Conservation (phyloP, 2,113 vertebrate genomes). For the Bufo bufo region DNA sequence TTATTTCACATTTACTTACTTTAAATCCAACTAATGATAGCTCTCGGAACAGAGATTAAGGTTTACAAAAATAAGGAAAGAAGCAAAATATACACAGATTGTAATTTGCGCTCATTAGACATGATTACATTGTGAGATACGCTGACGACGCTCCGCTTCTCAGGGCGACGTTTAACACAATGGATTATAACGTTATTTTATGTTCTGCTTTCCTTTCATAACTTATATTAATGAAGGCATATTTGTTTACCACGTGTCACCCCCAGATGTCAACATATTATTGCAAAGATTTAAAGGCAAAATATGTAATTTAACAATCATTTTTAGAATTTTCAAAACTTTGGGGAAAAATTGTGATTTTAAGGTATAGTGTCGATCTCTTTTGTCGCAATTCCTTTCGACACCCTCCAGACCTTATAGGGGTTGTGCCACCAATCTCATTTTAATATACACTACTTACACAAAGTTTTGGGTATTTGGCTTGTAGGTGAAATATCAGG, state of each 20-base stretch:
- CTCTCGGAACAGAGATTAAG: conserved; percentile 68
- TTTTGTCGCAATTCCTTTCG: too few species aligned
- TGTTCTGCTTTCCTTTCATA: neutral
- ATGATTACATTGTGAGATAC: conserved; percentile 33
- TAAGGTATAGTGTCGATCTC: neutral
- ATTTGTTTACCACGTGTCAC: neutral
- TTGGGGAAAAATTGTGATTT: neutral
- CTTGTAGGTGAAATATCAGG: too few species aligned
- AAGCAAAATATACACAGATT: conserved; percentile 42
- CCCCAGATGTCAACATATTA: neutral
- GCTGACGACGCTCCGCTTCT: conserved; percentile 3
- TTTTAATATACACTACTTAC: too few species aligned
- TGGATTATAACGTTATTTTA: conserved; percentile 3
- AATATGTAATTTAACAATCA: neutral
- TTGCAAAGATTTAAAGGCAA: neutral
- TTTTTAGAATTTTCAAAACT: neutral
- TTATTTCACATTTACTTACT: conserved; percentile 73
- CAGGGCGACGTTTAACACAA: conserved; percentile 13
- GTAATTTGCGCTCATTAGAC: conserved; percentile 49
- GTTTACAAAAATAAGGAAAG: conserved; percentile 49
- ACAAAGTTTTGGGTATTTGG: too few species aligned
- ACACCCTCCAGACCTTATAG: too few species aligned
- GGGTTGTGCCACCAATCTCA: too few species aligned
- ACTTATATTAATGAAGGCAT: neutral
- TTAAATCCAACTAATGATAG: conserved; percentile 74